phyloP scores from a whole-genome alignment of 2,113 vertebrate genomes.

The Barbus barbus region DNA sequence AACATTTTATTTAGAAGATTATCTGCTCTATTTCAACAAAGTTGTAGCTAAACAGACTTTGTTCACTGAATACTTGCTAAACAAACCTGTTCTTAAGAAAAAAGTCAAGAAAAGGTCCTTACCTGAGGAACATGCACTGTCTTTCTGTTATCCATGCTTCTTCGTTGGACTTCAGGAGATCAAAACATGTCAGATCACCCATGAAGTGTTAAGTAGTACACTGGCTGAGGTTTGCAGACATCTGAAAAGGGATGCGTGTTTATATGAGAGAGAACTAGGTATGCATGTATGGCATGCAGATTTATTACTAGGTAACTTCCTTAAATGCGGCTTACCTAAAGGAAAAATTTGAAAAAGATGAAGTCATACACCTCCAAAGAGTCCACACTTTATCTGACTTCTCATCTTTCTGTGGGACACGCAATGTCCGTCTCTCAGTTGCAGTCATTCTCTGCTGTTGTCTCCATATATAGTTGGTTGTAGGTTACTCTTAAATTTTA shows the following conservation, averaged over 20 bases:
- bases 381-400: constrained; percentile 6
- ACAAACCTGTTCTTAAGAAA: background rate
- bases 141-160: constrained; percentile 36
- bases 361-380: constrained; percentile 4
- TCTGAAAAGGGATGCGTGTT: background rate
- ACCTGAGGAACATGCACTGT: constrained; percentile 46
- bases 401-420: background rate
- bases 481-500: background rate
- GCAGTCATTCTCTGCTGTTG: background rate
- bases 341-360: background rate
- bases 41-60: background rate
- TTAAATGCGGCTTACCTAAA: constrained; percentile 12
- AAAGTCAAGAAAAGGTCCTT: background rate
- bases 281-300: background rate
- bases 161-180: background rate
- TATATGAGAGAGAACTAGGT: background rate
- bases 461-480: background rate
- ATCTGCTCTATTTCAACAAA: background rate
- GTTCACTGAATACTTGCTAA: background rate
- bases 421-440: too few species aligned
- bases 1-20: background rate
- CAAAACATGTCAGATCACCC: background rate
- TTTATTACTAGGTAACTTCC: constrained; percentile 10
- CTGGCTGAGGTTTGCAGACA: background rate
- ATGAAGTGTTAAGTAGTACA: background rate